Percentiles rank a stretch among this genome's conserved stretches.
Conservation (phyloP, 2,113 vertebrate genomes). For the Callospermophilus lateralis region DNA sequence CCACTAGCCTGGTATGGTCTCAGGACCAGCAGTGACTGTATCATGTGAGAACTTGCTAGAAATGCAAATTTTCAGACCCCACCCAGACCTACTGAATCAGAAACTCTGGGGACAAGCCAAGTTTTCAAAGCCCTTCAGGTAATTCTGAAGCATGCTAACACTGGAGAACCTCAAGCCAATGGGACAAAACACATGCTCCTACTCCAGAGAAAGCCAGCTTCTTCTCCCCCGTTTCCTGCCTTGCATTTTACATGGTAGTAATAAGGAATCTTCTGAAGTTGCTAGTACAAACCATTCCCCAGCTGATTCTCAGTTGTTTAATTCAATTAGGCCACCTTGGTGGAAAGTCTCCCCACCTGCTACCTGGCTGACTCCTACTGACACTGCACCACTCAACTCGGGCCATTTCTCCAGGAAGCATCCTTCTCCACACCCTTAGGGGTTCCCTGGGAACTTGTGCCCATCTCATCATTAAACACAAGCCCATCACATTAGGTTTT, state of each 20-base stretch:
- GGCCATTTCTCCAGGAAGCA: not conserved
- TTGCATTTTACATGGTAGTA: not conserved
- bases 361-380: not conserved
- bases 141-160: not conserved
- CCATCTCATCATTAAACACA: not conserved
- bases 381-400: not conserved
- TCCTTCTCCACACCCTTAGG: not conserved
- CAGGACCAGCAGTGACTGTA: not conserved
- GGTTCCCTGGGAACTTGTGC: not conserved
- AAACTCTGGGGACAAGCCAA: not conserved
- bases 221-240: not conserved
- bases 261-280: not conserved
- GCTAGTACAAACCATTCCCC: not conserved
- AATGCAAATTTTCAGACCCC: not conserved
- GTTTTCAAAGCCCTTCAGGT: not conserved
- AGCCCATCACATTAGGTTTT: not conserved
- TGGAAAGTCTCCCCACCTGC: not conserved
- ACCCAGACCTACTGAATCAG: not conserved
- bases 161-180: not conserved
- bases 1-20: not conserved
- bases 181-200: too few species aligned
- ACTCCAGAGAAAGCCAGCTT: not conserved
- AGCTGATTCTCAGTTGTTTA: not conserved
- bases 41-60: not conserved
- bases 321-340: not conserved